Conservation (phyloP, 2,797 vertebrate genomes). For the Orientallactaga sibirica region DNA sequence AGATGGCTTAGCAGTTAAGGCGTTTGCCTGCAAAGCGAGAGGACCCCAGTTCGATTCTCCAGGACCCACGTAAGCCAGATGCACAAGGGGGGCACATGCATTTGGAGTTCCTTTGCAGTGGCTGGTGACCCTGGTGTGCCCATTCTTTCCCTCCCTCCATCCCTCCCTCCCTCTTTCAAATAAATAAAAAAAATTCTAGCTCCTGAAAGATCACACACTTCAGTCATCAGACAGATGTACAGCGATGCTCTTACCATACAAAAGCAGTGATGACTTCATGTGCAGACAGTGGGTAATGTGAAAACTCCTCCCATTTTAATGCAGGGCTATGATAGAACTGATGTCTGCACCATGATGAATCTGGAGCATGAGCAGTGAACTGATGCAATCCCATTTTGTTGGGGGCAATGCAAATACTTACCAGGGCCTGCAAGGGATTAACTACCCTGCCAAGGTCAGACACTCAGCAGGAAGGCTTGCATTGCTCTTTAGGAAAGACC, state of each 20-base stretch:
- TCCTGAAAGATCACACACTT: neutral
- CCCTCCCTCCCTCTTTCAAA: no score
- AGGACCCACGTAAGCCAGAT: no score
- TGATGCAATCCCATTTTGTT: neutral
- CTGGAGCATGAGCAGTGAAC: neutral
- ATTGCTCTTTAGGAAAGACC: slow-evolving; percentile 60
- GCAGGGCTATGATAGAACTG: neutral
- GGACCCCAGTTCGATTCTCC: no score
- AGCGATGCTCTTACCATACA: neutral
- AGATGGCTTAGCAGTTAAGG: no score
- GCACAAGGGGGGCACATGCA: no score
- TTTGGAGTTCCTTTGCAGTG: no score
- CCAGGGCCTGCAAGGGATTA: slow-evolving; percentile 64
- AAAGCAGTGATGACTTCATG: neutral
- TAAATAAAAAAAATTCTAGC: neutral
- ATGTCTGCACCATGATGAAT: neutral
- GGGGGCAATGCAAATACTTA: slow-evolving; percentile 68
- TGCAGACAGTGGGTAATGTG: neutral
- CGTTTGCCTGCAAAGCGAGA: no score
- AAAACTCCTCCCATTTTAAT: neutral
- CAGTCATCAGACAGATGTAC: neutral
- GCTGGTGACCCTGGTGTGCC: no score
- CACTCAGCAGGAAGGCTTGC: slow-evolving; percentile 70
- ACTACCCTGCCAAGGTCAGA: slow-evolving; percentile 64
- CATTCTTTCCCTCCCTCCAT: no score